These are phyloP conservation scores for Drosophila vallismaia DNA, from an alignment of 2,888 invertebrate genomes.

Conservation along the genomic window DNA sequence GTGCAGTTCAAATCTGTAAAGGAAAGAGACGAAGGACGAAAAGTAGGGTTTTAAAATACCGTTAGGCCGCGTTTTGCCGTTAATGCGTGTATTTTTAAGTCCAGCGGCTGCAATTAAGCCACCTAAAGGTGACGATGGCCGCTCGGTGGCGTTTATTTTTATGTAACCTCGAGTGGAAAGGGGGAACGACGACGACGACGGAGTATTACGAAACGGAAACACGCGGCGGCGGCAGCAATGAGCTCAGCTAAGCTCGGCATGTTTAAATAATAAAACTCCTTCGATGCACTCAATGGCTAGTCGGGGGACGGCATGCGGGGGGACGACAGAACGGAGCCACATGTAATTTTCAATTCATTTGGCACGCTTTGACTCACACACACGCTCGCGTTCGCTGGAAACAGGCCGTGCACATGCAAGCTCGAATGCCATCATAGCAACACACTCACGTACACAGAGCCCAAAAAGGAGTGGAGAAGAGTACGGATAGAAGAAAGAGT, in stretches of 20 bases:
- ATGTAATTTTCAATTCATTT: conserved; percentile 78
- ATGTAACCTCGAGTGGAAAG: conserved; percentile 58
- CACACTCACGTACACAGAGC: conserved; percentile 18
- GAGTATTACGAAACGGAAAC: conserved; percentile 79
- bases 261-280: conserved; percentile 67
- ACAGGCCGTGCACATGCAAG: conserved; percentile 57
- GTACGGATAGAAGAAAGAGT: background rate
- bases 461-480: background rate
- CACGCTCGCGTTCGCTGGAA: conserved; percentile 22
- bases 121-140: conserved; percentile 40
- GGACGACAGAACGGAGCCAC: conserved; percentile 59
- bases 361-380: conserved; percentile 64
- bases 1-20: conserved; percentile 56
- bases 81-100: conserved; percentile 47
- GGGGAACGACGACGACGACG: conserved; percentile 45
- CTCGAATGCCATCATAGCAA: conserved; percentile 10
- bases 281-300: conserved; percentile 37
- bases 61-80: conserved; percentile 53
- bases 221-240: conserved; percentile 67
- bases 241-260: conserved; percentile 59
- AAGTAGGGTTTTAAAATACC: conserved; percentile 45
- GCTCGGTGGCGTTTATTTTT: conserved; percentile 50
- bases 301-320: conserved; percentile 4
- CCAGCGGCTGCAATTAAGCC: conserved; percentile 21
- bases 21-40: conserved; percentile 9